Evolutionary conservation across 2,888 invertebrate species (phyloP), one percentile per base, ranked within the genome.

Genomic region (Cantharis nigra): DNA sequence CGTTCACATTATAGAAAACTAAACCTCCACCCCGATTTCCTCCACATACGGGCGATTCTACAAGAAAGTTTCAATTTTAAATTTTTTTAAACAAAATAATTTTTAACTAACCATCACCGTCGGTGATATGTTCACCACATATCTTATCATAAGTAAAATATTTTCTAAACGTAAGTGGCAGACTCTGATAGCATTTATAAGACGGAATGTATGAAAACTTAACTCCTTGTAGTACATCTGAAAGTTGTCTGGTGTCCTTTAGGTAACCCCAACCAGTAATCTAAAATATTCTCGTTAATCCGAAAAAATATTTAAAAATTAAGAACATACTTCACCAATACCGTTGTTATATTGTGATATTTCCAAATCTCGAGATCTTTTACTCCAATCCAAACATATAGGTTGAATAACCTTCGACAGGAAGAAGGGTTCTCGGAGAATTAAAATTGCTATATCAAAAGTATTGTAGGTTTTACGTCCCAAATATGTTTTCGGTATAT

Each of bases 361-460:
- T n/a, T 81, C 65, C 26, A 79, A 23, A 7, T 80, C 72, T 62
- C 72, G 77, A n/a, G 64, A 81, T 4, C 13, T 14, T 13, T 77
- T 74, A 70, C 79, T 72, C 83, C 83, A 84, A 18, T 85, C 84
- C 4, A 86, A 80, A 79, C 89, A 89, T 10, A 88, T 85, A n/a
- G 88, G 87, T 74, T 85, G 86, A 9, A 88, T 86, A 9, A 85
- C 82, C 63, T 80, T 79, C 3, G 86, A 83, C 33, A 86, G 83
- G 13, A 74, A 78, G 62, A 89, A 84, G 13, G 77, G 69, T 14
- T 80, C 79, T 63, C 81, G 80, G 16, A 88, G 76, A 14, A 85
- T 80, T 9, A 89, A 30, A 9, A 88, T 72, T 0, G 88, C 88
- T 67, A 89, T 85, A 80, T 89, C 89, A 10, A 80, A 80, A 16